Conservation (phyloP, 2,888 invertebrate genomes). For the Hemicrepidius hirtus region DNA sequence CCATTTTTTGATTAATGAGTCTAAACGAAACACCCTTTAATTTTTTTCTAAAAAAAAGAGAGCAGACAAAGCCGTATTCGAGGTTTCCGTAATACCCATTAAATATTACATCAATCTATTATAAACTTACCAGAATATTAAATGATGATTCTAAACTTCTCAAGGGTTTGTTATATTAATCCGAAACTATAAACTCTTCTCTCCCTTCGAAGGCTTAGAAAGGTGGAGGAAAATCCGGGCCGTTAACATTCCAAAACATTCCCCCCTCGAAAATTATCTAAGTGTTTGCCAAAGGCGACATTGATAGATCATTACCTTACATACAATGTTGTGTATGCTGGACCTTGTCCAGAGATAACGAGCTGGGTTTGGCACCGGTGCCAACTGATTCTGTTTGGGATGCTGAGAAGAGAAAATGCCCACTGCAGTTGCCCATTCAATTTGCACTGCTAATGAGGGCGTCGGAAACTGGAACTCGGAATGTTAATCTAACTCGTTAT, state of each 20-base stretch:
- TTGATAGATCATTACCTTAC: slow-evolving; percentile 59
- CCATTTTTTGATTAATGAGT: not conserved
- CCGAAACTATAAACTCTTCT: not conserved
- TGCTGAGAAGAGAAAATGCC: slow-evolving; percentile 35
- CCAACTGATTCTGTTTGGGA: slow-evolving; percentile 43
- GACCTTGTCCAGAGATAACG: slow-evolving; percentile 60
- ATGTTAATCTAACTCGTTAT: slow-evolving; percentile 17
- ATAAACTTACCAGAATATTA: not conserved
- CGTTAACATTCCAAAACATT: slow-evolving; percentile 35
- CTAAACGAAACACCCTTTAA: too few relatives aligned
- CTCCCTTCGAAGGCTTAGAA: not conserved
- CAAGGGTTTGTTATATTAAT: too few relatives aligned
- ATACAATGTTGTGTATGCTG: slow-evolving; percentile 56
- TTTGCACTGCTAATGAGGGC: slow-evolving; percentile 29
- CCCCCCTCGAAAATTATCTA: slow-evolving; percentile 30
- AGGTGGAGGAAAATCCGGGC: slow-evolving; percentile 9
- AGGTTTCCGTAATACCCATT: not conserved
- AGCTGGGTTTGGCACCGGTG: slow-evolving; percentile 53
- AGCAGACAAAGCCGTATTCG: too few relatives aligned
- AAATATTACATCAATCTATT: not conserved
- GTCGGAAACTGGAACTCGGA: slow-evolving; percentile 9
- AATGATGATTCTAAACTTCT: not conserved
- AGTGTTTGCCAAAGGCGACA: slow-evolving; percentile 39
- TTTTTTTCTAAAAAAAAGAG: not conserved
- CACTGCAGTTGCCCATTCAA: slow-evolving; percentile 45